These are phyloP conservation scores for Aspidiotus destructor DNA, from an alignment of 2,888 invertebrate species.

Conservation along the genomic window DNA sequence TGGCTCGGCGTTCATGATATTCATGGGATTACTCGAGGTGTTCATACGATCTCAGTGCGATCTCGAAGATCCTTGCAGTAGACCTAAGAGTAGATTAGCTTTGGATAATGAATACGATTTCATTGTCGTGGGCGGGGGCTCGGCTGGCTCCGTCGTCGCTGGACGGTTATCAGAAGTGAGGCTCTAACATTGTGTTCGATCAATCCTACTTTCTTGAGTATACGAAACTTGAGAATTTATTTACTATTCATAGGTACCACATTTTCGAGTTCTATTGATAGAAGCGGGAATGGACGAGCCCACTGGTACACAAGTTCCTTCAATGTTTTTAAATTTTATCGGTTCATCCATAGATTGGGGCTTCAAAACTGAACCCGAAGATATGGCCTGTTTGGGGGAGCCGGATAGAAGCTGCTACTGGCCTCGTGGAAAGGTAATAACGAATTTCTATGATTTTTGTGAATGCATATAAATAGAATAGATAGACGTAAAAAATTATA, in stretches of 20 bases:
- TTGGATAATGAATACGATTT: constrained; percentile 57
- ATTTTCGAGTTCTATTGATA: constrained; percentile 60
- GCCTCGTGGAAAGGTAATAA: constrained; percentile 68
- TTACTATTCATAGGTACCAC: constrained; percentile 46
- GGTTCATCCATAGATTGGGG: constrained; percentile 82
- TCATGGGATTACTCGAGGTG: constrained; percentile 79
- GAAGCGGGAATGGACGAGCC: constrained; percentile 80
- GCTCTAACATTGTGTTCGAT: too few relatives aligned
- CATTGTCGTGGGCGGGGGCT: constrained; percentile 64
- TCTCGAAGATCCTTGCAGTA: constrained; percentile 73
- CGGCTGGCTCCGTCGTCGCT: constrained; percentile 62
- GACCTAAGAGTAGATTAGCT: constrained; percentile 46
- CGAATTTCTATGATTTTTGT: neutral
- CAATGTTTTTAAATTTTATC: constrained; percentile 78
- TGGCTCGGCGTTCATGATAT: constrained; percentile 75
- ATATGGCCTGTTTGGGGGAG: constrained; percentile 63
- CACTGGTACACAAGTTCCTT: constrained; percentile 78
- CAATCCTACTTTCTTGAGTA: neutral
- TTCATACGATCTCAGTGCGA: constrained; percentile 78
- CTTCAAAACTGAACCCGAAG: constrained; percentile 74
- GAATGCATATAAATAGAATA: neutral
- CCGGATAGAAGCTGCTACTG: constrained; percentile 64
- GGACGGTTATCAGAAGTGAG: constrained; percentile 54
- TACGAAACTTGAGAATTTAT: constrained; percentile 3
- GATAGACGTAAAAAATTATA: neutral